Evolutionary conservation across 2,888 invertebrate species (phyloP), one percentile per base, ranked within the genome.

Genomic region (Craniophora ligustri): DNA sequence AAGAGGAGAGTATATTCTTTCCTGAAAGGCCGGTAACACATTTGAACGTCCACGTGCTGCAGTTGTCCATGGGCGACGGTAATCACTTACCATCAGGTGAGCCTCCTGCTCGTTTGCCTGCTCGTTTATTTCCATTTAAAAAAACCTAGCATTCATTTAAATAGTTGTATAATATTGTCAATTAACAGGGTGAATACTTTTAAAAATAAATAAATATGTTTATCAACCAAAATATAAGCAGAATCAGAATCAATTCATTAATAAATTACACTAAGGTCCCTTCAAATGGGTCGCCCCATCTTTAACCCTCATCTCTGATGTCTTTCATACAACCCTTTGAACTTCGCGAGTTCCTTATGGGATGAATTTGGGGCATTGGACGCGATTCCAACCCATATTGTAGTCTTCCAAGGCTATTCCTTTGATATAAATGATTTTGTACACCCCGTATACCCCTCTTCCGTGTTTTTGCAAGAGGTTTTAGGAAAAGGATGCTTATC

Each of bases 291-390:
- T 35, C 18, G 13, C 30, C 31, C 36, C 35, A 38, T 50, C 16
- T 57, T n/a, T 39, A 5, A 14, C 11, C 18, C 30, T 26, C 30
- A 21, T 31, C 59, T 53, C 45, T 44, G 0, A 8, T 19, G 38
- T 70, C 48, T 44, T 49, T 39, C 18, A 49, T 45, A 23, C 18
- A 44, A 30, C 34, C 55, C 44, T 68, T 65, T 65, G 49, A 65
- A 61, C 19, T 64, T 15, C 31, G 21, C n/a, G 14, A 34, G 19
- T 26, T 61, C 4, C 35, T 53, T 69, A 35, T 28, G 30, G 45
- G 19, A 35, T 18, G 8, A 46, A 53, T 42, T 46, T 7, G 38
- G 54, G 21, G 34, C 36, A 26, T 46, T 38, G 32, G 42, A 21
- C 32, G 21, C 14, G 41, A 55, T 18, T 39, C 34, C 23, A n/a